Conservation (phyloP, 2,888 invertebrate species). For the Digitonthophagus gazella region DNA sequence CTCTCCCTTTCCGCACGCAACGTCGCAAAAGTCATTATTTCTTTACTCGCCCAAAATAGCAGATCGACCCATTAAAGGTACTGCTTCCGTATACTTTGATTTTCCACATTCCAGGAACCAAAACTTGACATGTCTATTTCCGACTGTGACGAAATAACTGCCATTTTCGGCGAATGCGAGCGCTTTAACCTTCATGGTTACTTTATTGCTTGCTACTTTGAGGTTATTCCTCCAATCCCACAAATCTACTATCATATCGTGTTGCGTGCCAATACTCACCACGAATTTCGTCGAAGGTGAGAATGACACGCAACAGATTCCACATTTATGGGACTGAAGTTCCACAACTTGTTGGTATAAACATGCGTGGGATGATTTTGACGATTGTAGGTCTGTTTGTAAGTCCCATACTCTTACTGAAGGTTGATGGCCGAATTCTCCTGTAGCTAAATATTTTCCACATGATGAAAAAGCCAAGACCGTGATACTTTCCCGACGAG, state of each 20-base stretch:
- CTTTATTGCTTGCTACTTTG: constrained; percentile 96
- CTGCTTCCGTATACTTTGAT: constrained; percentile 88
- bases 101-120: constrained; percentile 95
- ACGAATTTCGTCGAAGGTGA: constrained; percentile 94
- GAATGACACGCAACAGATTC: constrained; percentile 94
- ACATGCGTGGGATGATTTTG: constrained; percentile 51
- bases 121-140: constrained; percentile 97
- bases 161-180: constrained; percentile 94
- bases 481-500: too few relatives aligned
- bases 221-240: constrained; percentile 96
- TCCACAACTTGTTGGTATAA: constrained; percentile 79
- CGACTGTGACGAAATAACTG: constrained; percentile 96
- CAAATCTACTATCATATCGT: constrained; percentile 98
- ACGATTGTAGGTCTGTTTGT: constrained; percentile 66
- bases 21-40: constrained; percentile 97
- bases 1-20: constrained; percentile 84
- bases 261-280: constrained; percentile 95
- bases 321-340: constrained; percentile 94
- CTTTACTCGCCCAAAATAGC: constrained; percentile 96
- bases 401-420: constrained; percentile 88
- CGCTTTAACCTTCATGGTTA: constrained; percentile 88
- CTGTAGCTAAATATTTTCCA: too few relatives aligned
- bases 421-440: constrained; percentile 94
- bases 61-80: constrained; percentile 90
- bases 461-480: too few relatives aligned